phyloP scores from a whole-genome alignment of 2,113 vertebrate genomes.

The Engystomops pustulosus region DNA sequence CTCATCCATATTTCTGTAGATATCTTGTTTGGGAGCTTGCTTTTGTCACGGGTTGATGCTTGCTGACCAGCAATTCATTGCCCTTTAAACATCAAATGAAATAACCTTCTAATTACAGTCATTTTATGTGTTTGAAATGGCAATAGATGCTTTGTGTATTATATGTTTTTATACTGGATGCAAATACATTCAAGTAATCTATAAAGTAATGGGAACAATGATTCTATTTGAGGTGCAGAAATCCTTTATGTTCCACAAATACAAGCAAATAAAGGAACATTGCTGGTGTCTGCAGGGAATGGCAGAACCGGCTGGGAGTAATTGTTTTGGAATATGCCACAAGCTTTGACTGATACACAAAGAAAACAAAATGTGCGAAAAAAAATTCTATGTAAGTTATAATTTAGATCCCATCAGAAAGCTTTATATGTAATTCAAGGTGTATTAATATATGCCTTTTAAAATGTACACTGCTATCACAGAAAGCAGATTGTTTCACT shows the following conservation, averaged over 20 bases:
- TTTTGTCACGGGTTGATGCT: no score
- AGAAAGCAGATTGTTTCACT: slow-evolving; percentile 42
- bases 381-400: slow-evolving; percentile 44
- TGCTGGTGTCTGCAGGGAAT: slow-evolving; percentile 23
- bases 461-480: slow-evolving; percentile 39
- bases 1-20: no score
- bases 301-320: slow-evolving; percentile 19
- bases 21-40: no score
- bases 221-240: slow-evolving; percentile 35
- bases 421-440: slow-evolving; percentile 44
- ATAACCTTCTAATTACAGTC: neutral
- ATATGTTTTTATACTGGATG: neutral
- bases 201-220: slow-evolving; percentile 34
- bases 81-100: neutral
- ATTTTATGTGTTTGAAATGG: neutral
- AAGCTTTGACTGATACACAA: slow-evolving; percentile 35
- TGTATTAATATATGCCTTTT: slow-evolving; percentile 46
- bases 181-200: neutral
- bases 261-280: slow-evolving; percentile 26
- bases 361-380: slow-evolving; percentile 48
- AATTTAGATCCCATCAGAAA: slow-evolving; percentile 45
- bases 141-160: neutral
- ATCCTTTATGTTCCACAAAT: slow-evolving; percentile 17
- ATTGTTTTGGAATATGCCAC: slow-evolving; percentile 41
- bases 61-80: no score